Evolutionary conservation across 2,797 vertebrate species (phyloP).

Genomic region (Siniperca scherzeri): DNA sequence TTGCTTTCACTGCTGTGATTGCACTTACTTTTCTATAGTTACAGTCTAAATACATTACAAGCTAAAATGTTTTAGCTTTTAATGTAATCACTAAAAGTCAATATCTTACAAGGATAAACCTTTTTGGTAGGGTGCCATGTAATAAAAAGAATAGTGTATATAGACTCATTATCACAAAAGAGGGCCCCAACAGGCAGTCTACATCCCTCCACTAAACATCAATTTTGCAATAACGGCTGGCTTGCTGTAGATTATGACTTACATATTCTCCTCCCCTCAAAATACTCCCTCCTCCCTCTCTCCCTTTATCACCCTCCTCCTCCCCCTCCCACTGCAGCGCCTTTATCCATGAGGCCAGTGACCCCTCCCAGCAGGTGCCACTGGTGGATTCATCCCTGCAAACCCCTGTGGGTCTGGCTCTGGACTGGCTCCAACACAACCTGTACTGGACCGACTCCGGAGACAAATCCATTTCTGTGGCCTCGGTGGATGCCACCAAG

Average conservation of each 20-base stretch:
- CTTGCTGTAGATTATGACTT: slow-evolving; percentile 24
- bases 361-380: slow-evolving; percentile 91
- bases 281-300: neutral
- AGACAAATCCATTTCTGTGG: slow-evolving; percentile 95
- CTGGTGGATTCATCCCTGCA: slow-evolving; percentile 92
- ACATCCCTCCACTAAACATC: slow-evolving; percentile 13
- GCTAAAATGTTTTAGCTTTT: slow-evolving; percentile 3
- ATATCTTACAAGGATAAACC: slow-evolving; percentile 23
- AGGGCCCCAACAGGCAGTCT: slow-evolving; percentile 8
- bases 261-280: slow-evolving; percentile 8
- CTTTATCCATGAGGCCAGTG: slow-evolving; percentile 94
- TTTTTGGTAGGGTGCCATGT: neutral
- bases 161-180: slow-evolving; percentile 42
- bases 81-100: slow-evolving; percentile 18
- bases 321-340: slow-evolving; percentile 81
- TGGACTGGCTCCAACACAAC: slow-evolving; percentile 99
- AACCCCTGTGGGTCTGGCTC: slow-evolving; percentile 94
- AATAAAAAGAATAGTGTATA: slow-evolving; percentile 8
- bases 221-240: slow-evolving; percentile 43
- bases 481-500: slow-evolving; percentile 91
- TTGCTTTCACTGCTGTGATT: neutral
- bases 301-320: neutral
- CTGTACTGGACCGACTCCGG: slow-evolving; percentile 99
- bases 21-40: neutral
- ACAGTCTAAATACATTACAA: neutral